Conservation (phyloP, 2,797 vertebrate genomes). For the Columba guinea region DNA sequence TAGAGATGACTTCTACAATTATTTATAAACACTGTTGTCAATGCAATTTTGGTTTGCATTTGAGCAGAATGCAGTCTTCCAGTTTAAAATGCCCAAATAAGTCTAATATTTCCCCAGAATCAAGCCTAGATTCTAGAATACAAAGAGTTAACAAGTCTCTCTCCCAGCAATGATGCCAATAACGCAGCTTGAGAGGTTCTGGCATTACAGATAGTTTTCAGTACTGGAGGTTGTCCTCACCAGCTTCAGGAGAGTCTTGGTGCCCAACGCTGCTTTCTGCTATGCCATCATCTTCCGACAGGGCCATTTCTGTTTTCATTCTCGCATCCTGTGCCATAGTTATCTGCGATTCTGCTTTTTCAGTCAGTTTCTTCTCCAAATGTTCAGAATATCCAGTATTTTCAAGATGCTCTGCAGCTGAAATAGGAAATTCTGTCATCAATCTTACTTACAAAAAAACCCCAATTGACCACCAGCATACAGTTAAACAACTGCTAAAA, state of each 20-base stretch:
- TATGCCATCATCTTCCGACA: neutral
- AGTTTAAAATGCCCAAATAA: neutral
- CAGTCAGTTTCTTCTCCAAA: neutral
- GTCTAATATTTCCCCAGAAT: neutral
- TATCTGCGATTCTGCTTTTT: neutral
- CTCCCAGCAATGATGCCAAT: neutral
- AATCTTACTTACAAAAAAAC: neutral
- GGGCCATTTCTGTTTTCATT: neutral
- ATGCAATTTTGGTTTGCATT: neutral
- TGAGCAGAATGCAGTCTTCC: neutral
- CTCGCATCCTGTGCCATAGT: neutral
- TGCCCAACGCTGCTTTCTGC: neutral
- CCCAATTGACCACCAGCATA: neutral
- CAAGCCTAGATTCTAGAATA: neutral
- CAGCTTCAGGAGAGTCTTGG: neutral
- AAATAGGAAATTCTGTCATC: neutral
- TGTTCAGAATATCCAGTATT: neutral
- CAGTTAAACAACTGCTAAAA: neutral
- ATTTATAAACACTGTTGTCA: neutral
- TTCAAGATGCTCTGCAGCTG: neutral
- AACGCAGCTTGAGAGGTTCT: neutral
- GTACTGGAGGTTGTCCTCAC: neutral
- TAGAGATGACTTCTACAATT: neutral
- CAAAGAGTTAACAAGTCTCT: neutral
- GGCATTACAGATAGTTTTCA: neutral